Conservation (phyloP, 2,113 vertebrate genomes). For the Calyptommatus sinebrachiatus region DNA sequence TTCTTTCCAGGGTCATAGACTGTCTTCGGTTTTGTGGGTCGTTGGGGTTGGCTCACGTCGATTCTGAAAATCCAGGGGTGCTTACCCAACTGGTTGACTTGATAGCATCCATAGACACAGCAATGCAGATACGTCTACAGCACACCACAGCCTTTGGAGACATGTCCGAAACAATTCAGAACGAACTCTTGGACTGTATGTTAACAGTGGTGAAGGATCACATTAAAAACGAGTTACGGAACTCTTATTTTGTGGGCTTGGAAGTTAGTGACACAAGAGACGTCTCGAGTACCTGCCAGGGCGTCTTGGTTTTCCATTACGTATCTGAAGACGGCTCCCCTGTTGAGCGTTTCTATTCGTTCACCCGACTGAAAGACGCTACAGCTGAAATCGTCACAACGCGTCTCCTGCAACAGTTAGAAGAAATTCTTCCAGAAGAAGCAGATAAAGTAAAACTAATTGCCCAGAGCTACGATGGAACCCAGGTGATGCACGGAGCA, state of each 20-base stretch:
- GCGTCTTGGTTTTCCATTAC: neutral
- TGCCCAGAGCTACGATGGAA: neutral
- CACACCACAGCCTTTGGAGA: neutral
- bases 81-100: slow-evolving; percentile 27
- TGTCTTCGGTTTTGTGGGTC: slow-evolving; percentile 31
- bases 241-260: neutral
- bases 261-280: neutral
- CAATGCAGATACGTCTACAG: slow-evolving; percentile 21
- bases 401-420: neutral
- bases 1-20: slow-evolving; percentile 22
- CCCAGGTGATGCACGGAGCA: no score
- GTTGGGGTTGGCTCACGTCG: slow-evolving; percentile 21
- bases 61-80: slow-evolving; percentile 19
- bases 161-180: neutral
- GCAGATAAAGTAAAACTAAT: neutral
- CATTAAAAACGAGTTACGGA: neutral
- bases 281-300: neutral
- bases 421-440: neutral
- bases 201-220: neutral
- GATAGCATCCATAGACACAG: slow-evolving; percentile 16
- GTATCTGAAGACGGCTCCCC: neutral
- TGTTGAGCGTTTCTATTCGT: neutral
- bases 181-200: neutral
- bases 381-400: neutral
- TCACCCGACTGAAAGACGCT: neutral